These are phyloP conservation scores for Bursaphelenchus mucronatus DNA, from an alignment of 1,140 invertebrate genomes.

Conservation along the genomic window DNA sequence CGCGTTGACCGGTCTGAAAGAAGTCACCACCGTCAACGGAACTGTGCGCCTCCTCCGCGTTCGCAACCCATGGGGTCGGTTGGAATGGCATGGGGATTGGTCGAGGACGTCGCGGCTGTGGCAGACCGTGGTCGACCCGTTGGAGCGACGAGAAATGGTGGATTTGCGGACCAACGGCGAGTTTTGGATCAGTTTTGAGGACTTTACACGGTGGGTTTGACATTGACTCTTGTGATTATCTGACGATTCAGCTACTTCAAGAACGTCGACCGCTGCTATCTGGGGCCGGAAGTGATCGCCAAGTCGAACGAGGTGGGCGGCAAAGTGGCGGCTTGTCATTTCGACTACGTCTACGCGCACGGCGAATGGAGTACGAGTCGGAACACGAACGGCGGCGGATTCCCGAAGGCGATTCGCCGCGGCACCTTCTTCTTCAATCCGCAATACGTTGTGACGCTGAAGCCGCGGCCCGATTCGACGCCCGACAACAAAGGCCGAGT, in stretches of 20 bases:
- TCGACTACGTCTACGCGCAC: conserved; percentile 9
- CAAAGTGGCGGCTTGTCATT: background rate
- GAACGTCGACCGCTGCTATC: conserved; percentile 18
- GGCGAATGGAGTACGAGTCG: background rate
- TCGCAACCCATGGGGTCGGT: conserved; percentile 17
- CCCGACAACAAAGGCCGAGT: conserved; percentile 5
- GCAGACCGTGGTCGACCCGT: conserved; percentile 1
- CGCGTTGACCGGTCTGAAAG: background rate
- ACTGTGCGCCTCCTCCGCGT: background rate
- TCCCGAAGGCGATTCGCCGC: conserved; percentile 3
- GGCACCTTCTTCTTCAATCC: conserved; percentile 13
- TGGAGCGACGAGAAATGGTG: conserved; percentile 12
- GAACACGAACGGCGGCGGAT: conserved; percentile 19
- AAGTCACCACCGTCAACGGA: background rate
- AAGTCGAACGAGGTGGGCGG: conserved; percentile 1
- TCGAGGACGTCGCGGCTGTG: background rate
- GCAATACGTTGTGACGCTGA: conserved; percentile 8
- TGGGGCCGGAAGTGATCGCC: conserved; percentile 6
- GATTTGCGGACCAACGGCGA: conserved; percentile 10
- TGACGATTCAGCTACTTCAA: conserved; percentile 5
- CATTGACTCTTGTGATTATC: too few species aligned
- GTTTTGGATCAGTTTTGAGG: conserved; percentile 13
- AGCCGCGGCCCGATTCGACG: background rate
- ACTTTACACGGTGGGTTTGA: background rate
- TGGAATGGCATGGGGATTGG: conserved; percentile 17